Evolutionary conservation across 1,140 invertebrate species (phyloP).

Genomic region (Drusus annulatus): DNA sequence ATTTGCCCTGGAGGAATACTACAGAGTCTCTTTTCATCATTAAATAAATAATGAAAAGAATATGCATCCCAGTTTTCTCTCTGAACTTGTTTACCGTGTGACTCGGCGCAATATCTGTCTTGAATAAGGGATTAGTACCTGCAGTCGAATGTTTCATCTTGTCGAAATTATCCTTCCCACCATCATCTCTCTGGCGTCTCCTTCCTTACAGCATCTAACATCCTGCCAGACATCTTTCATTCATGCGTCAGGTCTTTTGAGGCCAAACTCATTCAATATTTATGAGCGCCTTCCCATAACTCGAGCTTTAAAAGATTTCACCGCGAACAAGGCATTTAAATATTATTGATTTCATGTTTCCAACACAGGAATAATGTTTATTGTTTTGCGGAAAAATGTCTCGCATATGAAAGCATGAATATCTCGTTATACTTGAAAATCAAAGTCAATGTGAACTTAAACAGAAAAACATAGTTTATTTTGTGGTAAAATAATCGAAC

Average conservation of each 20-base stretch:
- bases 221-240: constrained; percentile 47
- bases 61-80: not conserved
- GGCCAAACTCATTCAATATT: constrained; percentile 27
- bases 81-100: not conserved
- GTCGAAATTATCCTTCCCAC: constrained; percentile 6
- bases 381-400: too few relatives aligned
- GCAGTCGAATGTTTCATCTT: constrained; percentile 21
- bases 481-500: too few relatives aligned
- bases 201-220: too few relatives aligned
- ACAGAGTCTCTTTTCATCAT: too few relatives aligned
- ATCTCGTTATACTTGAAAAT: too few relatives aligned
- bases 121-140: constrained; percentile 50
- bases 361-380: constrained; percentile 9
- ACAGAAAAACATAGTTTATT: too few relatives aligned
- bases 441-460: too few relatives aligned
- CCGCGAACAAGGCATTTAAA: constrained; percentile 23
- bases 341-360: constrained; percentile 24
- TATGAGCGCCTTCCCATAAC: constrained; percentile 31
- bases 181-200: not conserved
- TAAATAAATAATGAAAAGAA: too few relatives aligned
- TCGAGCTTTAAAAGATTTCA: constrained; percentile 22
- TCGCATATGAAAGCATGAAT: too few relatives aligned
- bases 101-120: constrained; percentile 30
- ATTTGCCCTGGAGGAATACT: too few relatives aligned
- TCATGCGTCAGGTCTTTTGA: constrained; percentile 46